Evolutionary conservation across 2,888 invertebrate genomes (phyloP).

Genomic region (Lithophane ornitopus): DNA sequence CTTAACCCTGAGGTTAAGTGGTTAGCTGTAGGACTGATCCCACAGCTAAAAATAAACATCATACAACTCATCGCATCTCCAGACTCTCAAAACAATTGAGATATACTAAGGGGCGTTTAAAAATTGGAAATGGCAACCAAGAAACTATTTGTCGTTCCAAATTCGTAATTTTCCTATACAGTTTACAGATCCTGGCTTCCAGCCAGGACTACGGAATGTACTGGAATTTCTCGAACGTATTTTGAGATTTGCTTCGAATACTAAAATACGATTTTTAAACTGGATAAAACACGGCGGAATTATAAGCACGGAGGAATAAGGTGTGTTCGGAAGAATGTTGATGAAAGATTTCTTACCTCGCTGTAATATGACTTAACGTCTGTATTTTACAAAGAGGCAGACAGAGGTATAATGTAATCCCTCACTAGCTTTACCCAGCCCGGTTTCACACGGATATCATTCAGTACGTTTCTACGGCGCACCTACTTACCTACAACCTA

Average conservation of each 20-base stretch:
- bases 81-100: neutral
- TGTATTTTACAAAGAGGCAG: rapidly evolving
- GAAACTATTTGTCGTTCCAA: constrained; percentile 38
- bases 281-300: constrained; percentile 40
- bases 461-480: no score
- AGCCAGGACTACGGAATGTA: constrained; percentile 38
- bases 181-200: constrained; percentile 41
- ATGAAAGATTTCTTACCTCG: constrained; percentile 7
- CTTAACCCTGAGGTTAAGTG: no score
- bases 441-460: no score
- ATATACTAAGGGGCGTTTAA: constrained; percentile 23
- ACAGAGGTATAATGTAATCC: no score
- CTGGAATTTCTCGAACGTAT: constrained; percentile 26
- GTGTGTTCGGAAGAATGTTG: constrained; percentile 9
- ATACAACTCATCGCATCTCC: neutral
- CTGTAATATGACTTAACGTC: neutral
- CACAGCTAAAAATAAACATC: no score
- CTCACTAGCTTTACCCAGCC: no score
- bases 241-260: constrained; percentile 46
- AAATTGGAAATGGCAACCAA: constrained; percentile 43
- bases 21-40: no score
- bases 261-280: constrained; percentile 45
- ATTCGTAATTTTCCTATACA: constrained; percentile 49
- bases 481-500: no score
- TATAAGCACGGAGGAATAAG: constrained; percentile 1